Evolutionary conservation across 2,888 invertebrate species (phyloP), one percentile per base, ranked within the genome.

Genomic region (Polietes domitor): DNA sequence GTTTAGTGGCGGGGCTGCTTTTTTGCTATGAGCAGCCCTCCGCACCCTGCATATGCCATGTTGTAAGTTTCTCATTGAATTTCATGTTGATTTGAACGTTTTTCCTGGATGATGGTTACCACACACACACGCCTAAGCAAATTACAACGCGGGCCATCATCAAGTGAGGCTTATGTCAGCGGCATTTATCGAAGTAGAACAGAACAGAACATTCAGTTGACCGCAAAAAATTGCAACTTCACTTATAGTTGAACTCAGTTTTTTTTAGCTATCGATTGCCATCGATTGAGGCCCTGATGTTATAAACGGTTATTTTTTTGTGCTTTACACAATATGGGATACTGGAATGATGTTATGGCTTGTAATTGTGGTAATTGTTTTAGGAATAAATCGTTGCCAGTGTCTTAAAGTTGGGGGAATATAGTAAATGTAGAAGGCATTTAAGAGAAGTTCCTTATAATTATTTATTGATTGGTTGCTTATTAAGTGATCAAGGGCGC

Each of bases 71-170:
- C 74, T 65, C 71, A 63, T 43, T 41, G 68, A 72, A 41, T 53
- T 75, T 61, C 43, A 47, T 70, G 26, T 71, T 41, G n/a, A 43
- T 41, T 68, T 68, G 3, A 37, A 41, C 43, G 21, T 68, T 68
- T 41, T 68, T 68, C 26, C 15, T 32, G 61, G n/a, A 61, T 37
- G 37, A 37, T 37, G 37, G 37, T 9, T 68, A 73, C 74, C 37
- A 37, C 37, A 80, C 55, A 80, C 53, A 77, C 70, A 80, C 55
- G 83, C 63, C 81, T 81, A 81, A 81, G 43, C 78, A 79, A 84
- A 81, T 84, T 84, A 79, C 15, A 24, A 41, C 32, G n/a, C 71
- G 41, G 61, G 76, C 28, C 81, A 76, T 79, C 81, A 81, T 79
- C 76, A 47, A 79, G 47, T 53, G 61, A 37, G 53, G 47, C 47